Conservation (phyloP, 2,888 invertebrate species). For the Nephrotoma appendiculata region DNA sequence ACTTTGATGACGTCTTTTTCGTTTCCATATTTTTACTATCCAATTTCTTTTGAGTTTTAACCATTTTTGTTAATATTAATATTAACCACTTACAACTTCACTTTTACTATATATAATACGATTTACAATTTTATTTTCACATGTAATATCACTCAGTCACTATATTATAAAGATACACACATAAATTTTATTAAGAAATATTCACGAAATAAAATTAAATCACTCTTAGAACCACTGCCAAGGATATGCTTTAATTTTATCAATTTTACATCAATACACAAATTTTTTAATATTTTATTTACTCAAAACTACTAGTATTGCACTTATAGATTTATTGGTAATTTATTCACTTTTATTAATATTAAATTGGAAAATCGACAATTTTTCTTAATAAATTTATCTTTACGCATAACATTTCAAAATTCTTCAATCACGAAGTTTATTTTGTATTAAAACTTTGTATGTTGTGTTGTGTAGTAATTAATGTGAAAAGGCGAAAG, state of each 20-base stretch:
- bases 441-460: background rate
- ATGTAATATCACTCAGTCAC: background rate
- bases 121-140: background rate
- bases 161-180: background rate
- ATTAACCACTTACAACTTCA: background rate
- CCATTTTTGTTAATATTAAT: background rate
- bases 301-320: background rate
- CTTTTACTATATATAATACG: background rate
- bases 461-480: background rate
- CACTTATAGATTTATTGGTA: background rate
- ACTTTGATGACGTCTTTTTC: conserved; percentile 1
- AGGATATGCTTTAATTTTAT: conserved; percentile 4
- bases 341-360: background rate
- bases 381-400: background rate
- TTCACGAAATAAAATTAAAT: background rate
- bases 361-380: background rate
- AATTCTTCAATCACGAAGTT: background rate
- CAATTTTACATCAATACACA: background rate
- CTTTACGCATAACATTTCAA: conserved; percentile 2
- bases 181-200: background rate
- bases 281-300: background rate
- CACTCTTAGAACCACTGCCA: conserved; percentile 6
- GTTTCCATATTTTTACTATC: background rate
- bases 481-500: background rate
- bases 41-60: background rate